phyloP scores from a whole-genome alignment of 2,113 vertebrate species.

The Nothocercus julius region DNA sequence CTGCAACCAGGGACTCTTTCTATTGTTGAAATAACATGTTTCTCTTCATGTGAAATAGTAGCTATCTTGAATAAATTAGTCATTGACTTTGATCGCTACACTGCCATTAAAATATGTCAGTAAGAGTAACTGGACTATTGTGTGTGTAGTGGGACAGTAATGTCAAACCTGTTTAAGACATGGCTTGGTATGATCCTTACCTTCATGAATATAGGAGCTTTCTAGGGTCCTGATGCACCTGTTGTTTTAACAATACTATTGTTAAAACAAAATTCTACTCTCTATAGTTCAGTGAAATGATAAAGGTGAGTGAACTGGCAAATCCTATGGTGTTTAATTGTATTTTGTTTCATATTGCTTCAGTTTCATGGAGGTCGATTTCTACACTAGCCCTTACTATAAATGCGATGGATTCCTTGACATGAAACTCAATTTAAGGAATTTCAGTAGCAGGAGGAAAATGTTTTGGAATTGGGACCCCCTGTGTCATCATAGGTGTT shows the following conservation, averaged over 20 bases:
- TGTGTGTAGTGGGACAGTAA: neutral
- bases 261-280: neutral
- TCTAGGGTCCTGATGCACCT: neutral
- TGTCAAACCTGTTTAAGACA: neutral
- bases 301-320: neutral
- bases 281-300: neutral
- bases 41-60: neutral
- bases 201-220: neutral
- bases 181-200: neutral
- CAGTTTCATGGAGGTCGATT: neutral
- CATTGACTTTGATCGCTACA: neutral
- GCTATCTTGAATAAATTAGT: neutral
- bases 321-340: neutral
- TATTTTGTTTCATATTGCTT: neutral
- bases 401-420: neutral
- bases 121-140: neutral
- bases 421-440: neutral
- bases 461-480: neutral
- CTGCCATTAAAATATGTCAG: neutral
- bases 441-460: neutral
- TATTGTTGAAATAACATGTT: neutral
- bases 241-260: neutral
- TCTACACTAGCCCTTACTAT: neutral
- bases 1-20: neutral
- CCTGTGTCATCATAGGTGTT: neutral